Conservation (phyloP, 2,113 vertebrate genomes). For the Scytalopus superciliaris region DNA sequence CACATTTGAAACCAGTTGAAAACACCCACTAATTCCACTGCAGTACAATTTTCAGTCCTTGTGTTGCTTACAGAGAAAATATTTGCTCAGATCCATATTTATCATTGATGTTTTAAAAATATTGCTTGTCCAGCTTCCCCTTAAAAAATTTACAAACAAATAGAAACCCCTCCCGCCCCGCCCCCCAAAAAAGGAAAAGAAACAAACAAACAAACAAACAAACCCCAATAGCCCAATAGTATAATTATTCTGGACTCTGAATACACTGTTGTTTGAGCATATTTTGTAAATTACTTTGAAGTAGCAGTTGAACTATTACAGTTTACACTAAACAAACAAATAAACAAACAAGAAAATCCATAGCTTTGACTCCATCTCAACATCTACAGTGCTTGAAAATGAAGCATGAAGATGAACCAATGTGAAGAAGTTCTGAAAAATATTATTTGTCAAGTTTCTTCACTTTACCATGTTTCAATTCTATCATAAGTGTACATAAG, state of each 20-base stretch:
- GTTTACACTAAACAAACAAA: not conserved
- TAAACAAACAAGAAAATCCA: not conserved
- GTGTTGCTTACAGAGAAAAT: not conserved
- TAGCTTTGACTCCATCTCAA: not conserved
- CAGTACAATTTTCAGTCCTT: not conserved
- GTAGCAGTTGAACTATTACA: not conserved
- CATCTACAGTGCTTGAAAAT: not conserved
- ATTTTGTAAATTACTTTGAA: not conserved
- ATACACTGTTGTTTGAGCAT: not conserved
- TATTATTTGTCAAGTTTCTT: not conserved
- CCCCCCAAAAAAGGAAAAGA: no score
- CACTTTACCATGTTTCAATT: not conserved
- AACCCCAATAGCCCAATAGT: accelerated
- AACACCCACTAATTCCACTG: not conserved
- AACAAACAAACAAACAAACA: not conserved
- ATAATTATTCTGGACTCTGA: not conserved
- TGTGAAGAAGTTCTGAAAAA: not conserved
- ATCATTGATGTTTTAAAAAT: not conserved
- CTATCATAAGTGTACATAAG: accelerated
- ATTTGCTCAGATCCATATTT: not conserved
- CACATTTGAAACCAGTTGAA: not conserved
- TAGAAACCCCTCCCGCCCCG: no score
- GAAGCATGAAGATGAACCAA: not conserved
- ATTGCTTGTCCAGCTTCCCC: accelerated
- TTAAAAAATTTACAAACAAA: not conserved